These are phyloP conservation scores for Pteromalus puparum DNA, from an alignment of 1,140 invertebrate species.

Conservation along the genomic window DNA sequence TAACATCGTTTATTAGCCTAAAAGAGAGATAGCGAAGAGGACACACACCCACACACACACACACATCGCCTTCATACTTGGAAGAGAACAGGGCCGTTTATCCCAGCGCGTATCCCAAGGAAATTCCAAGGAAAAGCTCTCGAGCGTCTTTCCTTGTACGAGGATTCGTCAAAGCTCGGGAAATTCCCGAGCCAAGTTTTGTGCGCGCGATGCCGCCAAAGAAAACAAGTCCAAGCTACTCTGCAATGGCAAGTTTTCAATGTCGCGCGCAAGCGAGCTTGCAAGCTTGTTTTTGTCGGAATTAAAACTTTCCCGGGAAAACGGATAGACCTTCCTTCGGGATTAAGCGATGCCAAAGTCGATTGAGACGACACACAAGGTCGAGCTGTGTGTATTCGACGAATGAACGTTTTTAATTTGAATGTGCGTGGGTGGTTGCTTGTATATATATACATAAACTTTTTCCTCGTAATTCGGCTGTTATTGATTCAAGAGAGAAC, in stretches of 20 bases:
- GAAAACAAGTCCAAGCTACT: background rate
- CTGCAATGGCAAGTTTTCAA: slow-evolving; percentile 19
- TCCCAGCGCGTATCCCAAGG: background rate
- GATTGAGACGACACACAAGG: too few relatives aligned
- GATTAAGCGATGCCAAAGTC: too few relatives aligned
- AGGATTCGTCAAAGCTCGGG: background rate
- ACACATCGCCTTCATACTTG: background rate
- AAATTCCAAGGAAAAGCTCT: background rate
- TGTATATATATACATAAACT: too few relatives aligned
- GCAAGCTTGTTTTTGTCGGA: background rate
- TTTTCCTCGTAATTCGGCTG: too few relatives aligned
- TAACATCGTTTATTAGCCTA: background rate
- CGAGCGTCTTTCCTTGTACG: background rate
- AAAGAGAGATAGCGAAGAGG: background rate
- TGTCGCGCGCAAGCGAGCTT: background rate
- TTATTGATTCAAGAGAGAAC: too few relatives aligned
- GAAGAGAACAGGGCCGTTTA: too few relatives aligned
- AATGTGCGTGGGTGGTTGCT: too few relatives aligned
- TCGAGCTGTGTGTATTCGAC: too few relatives aligned
- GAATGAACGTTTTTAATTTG: too few relatives aligned
- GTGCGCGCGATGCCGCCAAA: background rate
- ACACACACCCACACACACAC: background rate
- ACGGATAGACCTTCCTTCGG: too few relatives aligned
- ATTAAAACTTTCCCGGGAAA: slow-evolving; percentile 22
- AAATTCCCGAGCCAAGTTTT: background rate